Evolutionary conservation across 92 coral and sea anemone species (phyloP).

Genomic region (Nematostella vectensis): DNA sequence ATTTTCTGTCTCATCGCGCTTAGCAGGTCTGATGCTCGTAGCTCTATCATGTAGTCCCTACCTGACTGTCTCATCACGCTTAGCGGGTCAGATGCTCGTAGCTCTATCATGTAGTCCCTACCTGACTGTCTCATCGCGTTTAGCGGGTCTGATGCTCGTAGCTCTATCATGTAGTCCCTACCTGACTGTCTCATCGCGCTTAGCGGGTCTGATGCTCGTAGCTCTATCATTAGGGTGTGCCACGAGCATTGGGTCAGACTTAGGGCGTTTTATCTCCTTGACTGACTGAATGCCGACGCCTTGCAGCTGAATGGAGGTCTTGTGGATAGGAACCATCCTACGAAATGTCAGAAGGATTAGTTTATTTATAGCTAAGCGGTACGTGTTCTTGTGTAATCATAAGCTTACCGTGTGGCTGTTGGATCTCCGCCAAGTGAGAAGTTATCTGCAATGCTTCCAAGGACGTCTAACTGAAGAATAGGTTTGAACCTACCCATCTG

Average conservation of each 20-base stretch:
- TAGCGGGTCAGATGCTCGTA: constrained; percentile 90
- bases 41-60: constrained; percentile 93
- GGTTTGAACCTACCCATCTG: constrained; percentile 89
- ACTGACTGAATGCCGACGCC: constrained; percentile 56
- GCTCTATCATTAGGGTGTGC: constrained; percentile 95
- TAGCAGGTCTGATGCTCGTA: constrained; percentile 90
- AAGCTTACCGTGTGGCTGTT: constrained; percentile 42
- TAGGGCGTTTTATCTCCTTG: constrained; percentile 27
- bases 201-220: constrained; percentile 90
- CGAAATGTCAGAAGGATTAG: not conserved
- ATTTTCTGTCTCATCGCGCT: constrained; percentile 56
- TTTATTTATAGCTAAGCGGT: no score
- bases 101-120: constrained; percentile 92
- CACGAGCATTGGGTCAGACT: constrained; percentile 31
- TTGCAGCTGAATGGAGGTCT: constrained; percentile 47
- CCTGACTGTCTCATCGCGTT: constrained; percentile 69
- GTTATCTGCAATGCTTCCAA: constrained; percentile 55
- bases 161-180: constrained; percentile 89
- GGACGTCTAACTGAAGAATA: constrained; percentile 50
- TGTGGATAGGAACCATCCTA: constrained; percentile 75
- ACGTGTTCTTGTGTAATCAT: no score
- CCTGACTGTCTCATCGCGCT: constrained; percentile 69
- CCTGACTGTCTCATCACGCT: constrained; percentile 69
- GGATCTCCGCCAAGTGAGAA: constrained; percentile 62
- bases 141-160: constrained; percentile 90